Base-by-base conservation (phyloP, 2,113 vertebrate species). In the Hippocampus comes region DNA sequence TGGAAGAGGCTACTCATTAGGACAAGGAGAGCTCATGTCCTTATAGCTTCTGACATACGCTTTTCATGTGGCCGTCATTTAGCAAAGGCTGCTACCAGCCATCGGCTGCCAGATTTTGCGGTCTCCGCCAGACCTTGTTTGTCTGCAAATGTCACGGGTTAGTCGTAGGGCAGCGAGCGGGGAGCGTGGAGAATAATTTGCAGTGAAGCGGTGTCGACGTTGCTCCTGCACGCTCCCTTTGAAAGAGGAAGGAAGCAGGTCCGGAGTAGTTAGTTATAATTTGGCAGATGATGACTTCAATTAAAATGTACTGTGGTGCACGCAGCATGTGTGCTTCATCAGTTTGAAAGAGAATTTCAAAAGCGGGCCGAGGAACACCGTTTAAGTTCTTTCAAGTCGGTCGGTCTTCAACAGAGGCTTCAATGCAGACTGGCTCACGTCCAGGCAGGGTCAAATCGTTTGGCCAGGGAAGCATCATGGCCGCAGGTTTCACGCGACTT, bases 181-280 rank as follows among this genome's bases (percentile, higher is more conserved):
- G 2, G 25, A 73, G 46, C 56, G 21, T 38, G 69, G 51, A 48
- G 43, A 73, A 70, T 46, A 55, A 34, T 21, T 18, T 57, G 64
- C 34, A 43, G 41, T 23, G 21, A 67, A 57, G 72, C 21, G 5
- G 41, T 10, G 57, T 55, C 55, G 65, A 69, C 34, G 12, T 21
- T 41, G 73, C 42, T 3, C 27, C n/a, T 63, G 34, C 65, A 67
- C 0, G 14, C 79, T 69, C 69, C 57, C 60, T n/a, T 55, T 8
- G 30, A 77, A 79, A 78, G 46, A 84, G 80, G 79, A 86, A 74
- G 72, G 41, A 25, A 65, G 63, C 51, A 66, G 68, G 76, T 51
- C 60, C 68, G 53, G 77, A 86, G 74, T 75, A 69, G 87, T 89
- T 84, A 82, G 83, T 83, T 87, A 82, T 77, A 73, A 43, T 64